Percentiles rank a stretch among this genome's conserved stretches.
phyloP scores from a whole-genome alignment of 2,888 invertebrate species.

The Allygus modestus region DNA sequence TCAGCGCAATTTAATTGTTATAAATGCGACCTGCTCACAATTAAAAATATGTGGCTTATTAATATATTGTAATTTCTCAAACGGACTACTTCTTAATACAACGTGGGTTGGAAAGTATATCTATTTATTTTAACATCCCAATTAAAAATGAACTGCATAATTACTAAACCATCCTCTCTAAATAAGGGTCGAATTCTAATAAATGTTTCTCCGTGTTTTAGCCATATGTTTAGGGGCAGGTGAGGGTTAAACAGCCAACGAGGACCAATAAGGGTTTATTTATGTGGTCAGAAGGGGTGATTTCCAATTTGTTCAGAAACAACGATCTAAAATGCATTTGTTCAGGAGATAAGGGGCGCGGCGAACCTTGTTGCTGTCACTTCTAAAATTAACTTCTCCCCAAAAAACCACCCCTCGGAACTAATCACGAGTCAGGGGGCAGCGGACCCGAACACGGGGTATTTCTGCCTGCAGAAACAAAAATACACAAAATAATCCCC shows the following conservation, averaged over 20 bases:
- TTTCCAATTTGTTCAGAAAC: slow-evolving; percentile 47
- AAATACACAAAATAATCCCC: slow-evolving; percentile 53
- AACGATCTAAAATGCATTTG: slow-evolving; percentile 51
- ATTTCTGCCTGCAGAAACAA: slow-evolving; percentile 46
- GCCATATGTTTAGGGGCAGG: slow-evolving; percentile 48
- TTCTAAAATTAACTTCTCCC: slow-evolving; percentile 57
- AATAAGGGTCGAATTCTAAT: slow-evolving; percentile 16
- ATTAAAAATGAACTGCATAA: slow-evolving; percentile 1
- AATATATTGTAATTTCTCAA: no score
- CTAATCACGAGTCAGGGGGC: slow-evolving; percentile 38
- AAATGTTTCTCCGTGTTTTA: slow-evolving; percentile 14
- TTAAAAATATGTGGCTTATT: not conserved
- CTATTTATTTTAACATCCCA: not conserved
- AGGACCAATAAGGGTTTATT: slow-evolving; percentile 54
- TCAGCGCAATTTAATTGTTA: no score
- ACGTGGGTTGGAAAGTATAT: no score
- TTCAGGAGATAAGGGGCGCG: slow-evolving; percentile 44
- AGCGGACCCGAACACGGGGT: slow-evolving; percentile 42
- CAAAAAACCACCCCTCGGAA: slow-evolving; percentile 51
- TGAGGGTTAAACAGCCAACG: slow-evolving; percentile 51
- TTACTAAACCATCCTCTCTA: not conserved
- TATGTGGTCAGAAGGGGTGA: slow-evolving; percentile 59
- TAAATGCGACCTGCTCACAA: not conserved
- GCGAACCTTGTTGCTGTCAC: slow-evolving; percentile 43
- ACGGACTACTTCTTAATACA: no score